Evolutionary conservation across 2,113 vertebrate genomes (phyloP), one percentile per base, ranked within the genome.

Genomic region (Emydura subglobosa): DNA sequence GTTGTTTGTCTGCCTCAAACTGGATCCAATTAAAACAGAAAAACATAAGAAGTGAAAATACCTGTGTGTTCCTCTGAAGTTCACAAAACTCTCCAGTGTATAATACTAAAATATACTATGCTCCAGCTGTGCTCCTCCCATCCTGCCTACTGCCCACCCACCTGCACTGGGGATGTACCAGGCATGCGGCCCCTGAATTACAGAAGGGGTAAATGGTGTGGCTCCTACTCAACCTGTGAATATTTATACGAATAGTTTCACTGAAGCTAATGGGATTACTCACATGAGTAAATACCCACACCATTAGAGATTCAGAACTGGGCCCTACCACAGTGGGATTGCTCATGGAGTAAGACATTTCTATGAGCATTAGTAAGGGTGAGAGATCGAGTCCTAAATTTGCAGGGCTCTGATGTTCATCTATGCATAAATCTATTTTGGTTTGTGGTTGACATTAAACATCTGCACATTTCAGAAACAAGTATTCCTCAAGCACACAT

Each of bases 161-260:
- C 54, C 50, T 0, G 0, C 34, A 53, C 7, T 74, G 57, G n/a
- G 34, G 82, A 83, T 10, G 6, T 3, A 12, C 3, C 49, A 65
- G 82, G 50, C 24, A 61, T 17, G n/a, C 2, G 17, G 24, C 4
- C 12, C 14, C 44, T 53, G 79, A 1, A 4, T n/a, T 54, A 42
- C 42, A 92, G 3, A 85, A 42, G n/a, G 14, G 81, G 76, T n/a
- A 84, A 54, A 10, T 57, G 72, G 68, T 0, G 12, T 50, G 53
- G 6, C 21, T 44, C 25, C 89, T 72, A 83, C 47, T 86, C 39
- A 3, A 53, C 44, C 17, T 42, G 13, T 84, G 47, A 80, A 16
- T 27, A 57, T 44, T 44, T 27, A 19, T 57, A 85, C 34, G 87
- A 86, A 68, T 83, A 9, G 39, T 44, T 55, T 27, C 39, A 68